phyloP scores from a whole-genome alignment of 2,797 vertebrate genomes.

The Mus caroli region DNA sequence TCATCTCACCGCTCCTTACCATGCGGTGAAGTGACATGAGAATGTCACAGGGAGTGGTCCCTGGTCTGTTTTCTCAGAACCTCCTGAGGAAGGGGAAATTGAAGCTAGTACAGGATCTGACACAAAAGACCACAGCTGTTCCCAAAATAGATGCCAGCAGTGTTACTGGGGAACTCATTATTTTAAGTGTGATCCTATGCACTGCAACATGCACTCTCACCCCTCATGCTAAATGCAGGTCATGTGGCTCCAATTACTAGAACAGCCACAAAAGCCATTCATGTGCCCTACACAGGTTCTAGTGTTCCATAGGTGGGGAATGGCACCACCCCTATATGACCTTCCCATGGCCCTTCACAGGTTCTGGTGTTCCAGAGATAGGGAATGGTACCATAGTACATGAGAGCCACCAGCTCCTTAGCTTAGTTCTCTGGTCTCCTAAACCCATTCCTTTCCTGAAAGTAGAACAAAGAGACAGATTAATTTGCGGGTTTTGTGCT shows the following conservation, averaged over 20 bases:
- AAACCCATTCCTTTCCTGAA: constrained; percentile 13
- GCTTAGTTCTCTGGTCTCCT: not conserved
- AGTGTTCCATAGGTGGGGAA: no score
- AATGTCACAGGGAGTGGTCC: not conserved
- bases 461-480: not conserved
- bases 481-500: not conserved
- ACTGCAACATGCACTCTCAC: not conserved
- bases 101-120: not conserved
- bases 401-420: not conserved
- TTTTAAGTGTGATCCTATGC: not conserved
- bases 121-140: not conserved
- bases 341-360: no score
- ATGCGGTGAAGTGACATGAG: not conserved
- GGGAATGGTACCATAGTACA: not conserved
- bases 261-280: not conserved
- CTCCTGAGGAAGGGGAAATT: not conserved
- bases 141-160: not conserved
- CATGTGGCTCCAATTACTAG: not conserved
- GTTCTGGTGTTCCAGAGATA: not conserved
- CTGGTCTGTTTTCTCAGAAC: not conserved
- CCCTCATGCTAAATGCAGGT: not conserved
- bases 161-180: not conserved
- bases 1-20: not conserved
- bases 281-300: not conserved
- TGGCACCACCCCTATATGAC: no score